Evolutionary conservation across 1,140 invertebrate species (phyloP), one percentile per base, ranked within the genome.

Genomic region (Lordiphosa stackelbergi): DNA sequence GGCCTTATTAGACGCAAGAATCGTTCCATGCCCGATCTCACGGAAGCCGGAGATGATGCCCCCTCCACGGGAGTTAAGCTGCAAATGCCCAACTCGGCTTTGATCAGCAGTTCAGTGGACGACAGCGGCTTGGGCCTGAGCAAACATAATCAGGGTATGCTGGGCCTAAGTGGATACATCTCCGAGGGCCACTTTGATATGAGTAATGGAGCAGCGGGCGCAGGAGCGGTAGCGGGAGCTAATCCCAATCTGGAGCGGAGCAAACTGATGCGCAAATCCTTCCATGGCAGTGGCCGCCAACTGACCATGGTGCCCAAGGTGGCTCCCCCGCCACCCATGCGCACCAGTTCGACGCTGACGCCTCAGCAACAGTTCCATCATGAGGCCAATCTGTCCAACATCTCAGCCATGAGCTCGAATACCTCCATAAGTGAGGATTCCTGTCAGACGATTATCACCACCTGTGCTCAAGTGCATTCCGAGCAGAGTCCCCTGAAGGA

Each of bases 1-100:
- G 95, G 95, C 1, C 89, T 97, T 48, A 96, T 97, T 31, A 91
- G 93, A 64, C 89, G 95, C 28, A 97, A 97, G 88, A 97, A 97
- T 86, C 89, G 95, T 60, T 96, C 95, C 55, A 95, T 97, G 94
- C 96, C 96, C 1, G 96, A 97, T 90, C 88, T 97, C 11, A 92
- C 95, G 2, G 95, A 96, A 85, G 92, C 93, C 58, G 88, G 87
- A 11, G 90, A 90, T 70, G 89, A 88, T 3, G 90, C 48, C 38
- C 8, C 45, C 63, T 83, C 87, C 31, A 86, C 1, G 87, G 40
- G 56, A 2, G 5, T 6, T 91, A 24, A 90, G 90, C 31, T 90
- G 90, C 43, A 91, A 92, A 40, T 53, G 54, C 10, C 41, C 86
- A 51, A 68, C 41, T 86, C 73, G 35, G 35, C 24, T 40, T 22